These are phyloP conservation scores for Pao palembangensis DNA, from an alignment of 2,113 vertebrate genomes.

Conservation along the genomic window DNA sequence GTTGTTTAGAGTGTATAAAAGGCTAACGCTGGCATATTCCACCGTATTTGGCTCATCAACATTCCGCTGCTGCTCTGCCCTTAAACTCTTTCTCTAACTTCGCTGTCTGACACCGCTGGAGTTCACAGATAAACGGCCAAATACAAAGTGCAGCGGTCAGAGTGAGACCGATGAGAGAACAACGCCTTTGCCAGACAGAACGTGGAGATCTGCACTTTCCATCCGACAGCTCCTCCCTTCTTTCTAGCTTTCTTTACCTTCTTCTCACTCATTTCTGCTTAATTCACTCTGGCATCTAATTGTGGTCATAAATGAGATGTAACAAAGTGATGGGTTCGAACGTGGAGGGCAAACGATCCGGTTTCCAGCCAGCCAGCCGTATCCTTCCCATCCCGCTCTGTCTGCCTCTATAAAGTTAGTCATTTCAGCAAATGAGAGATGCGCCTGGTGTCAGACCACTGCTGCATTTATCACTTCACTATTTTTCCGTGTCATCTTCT, in stretches of 20 bases:
- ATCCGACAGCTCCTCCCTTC: conserved; percentile 7
- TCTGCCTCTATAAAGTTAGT: background rate
- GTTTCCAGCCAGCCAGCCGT: too few relatives aligned
- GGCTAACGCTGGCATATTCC: too few relatives aligned
- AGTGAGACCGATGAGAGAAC: conserved; percentile 27
- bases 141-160: conserved; percentile 22
- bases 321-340: background rate
- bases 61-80: background rate
- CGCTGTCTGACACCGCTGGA: conserved; percentile 16
- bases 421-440: background rate
- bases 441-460: background rate
- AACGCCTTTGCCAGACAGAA: conserved; percentile 21
- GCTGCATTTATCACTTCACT: background rate
- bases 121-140: conserved; percentile 19
- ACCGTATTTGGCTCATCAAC: too few relatives aligned
- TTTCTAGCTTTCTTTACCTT: background rate
- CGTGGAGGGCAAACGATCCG: background rate
- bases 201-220: conserved; percentile 30
- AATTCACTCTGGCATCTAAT: background rate
- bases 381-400: background rate
- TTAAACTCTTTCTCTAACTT: conserved; percentile 26
- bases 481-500: background rate
- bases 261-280: background rate
- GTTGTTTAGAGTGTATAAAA: too few relatives aligned
- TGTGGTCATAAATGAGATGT: background rate